Percentiles rank a stretch among this genome's conserved stretches.
Conservation (phyloP, 2,113 vertebrate genomes). For the Thamnophis sirtalis region DNA sequence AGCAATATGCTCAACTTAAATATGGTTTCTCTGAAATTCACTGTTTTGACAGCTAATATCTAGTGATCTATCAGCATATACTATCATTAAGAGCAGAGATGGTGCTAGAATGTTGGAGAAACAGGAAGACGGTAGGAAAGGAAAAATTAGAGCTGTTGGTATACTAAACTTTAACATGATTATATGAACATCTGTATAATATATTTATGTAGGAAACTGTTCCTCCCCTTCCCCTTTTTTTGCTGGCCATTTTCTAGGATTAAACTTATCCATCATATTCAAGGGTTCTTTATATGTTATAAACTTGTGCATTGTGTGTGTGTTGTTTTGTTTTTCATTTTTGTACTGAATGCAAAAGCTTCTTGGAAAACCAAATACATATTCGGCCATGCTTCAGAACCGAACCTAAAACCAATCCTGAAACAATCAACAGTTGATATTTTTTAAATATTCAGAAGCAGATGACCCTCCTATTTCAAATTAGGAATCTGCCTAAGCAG, state of each 20-base stretch:
- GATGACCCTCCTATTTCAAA: conserved; percentile 69
- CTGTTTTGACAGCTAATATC: neutral
- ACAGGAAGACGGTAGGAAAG: neutral
- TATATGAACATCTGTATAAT: neutral
- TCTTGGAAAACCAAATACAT: conserved; percentile 39
- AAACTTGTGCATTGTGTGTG: neutral
- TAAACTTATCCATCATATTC: neutral
- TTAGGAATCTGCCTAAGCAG: conserved; percentile 55
- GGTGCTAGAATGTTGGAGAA: neutral
- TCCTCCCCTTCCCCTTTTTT: neutral
- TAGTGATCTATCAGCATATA: neutral
- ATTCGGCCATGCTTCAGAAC: conserved; percentile 50
- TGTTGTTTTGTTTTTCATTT: neutral
- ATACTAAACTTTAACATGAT: neutral
- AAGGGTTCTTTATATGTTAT: neutral
- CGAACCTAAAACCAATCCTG: conserved; percentile 56
- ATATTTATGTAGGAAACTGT: neutral
- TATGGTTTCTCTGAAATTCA: neutral
- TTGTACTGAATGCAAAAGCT: conserved; percentile 33
- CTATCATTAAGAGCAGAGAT: neutral
- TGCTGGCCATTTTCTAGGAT: neutral
- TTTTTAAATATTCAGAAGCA: conserved; percentile 62
- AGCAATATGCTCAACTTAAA: neutral
- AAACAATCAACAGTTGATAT: conserved; percentile 55
- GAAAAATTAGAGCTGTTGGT: neutral